Evolutionary conservation across 2,113 vertebrate species (phyloP), one percentile per base, ranked within the genome.

Genomic region (Strix aluco): DNA sequence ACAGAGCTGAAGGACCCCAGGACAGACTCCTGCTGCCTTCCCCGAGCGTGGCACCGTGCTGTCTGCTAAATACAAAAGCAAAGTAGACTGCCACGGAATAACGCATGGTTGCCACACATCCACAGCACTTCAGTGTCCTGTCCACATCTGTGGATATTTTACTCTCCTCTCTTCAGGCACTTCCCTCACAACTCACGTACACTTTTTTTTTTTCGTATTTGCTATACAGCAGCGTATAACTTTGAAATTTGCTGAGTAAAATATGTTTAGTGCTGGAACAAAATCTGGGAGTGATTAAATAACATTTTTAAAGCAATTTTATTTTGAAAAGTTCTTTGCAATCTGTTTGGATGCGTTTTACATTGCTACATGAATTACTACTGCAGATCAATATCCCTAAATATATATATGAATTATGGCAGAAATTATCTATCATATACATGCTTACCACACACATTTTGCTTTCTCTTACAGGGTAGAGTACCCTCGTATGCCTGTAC

Each of bases 41-140:
- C 40, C 52, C 0, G 1, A 32, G 11, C 0, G 0, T 22, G 22
- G 15, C 59, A 23, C 59, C 34, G 7, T 15, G 69, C 52, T 55
- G 6, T n/a, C 63, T 61, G 15, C 32, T 46, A 34, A 42, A 32
- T 15, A 10, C 38, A 25, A 29, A 29, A 38, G 10, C 54, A 36
- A 57, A 61, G 13, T 3, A 40, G 52, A 6, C 5, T 2, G 17
- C 17, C 38, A 13, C 5, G 1, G 36, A 71, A 44, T 25, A 38
- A 6, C 5, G 0, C 30, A 6, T 11, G 36, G 11, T 13, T 75
- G 51, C 57, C 57, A 17, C 52, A 32, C 15, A 55, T 29, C 46
- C 65, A 77, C 18, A 16, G 7, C 3, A 6, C 18, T 79, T 75
- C 46, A 11, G 36, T 27, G 29, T 19, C 40, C 32, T 47, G 0